A percentile compares a stretch with the other conserved stretches of the same genome.
These are phyloP conservation scores for Drosophila rubida DNA, from an alignment of 2,888 invertebrate genomes.

Conservation along the genomic window DNA sequence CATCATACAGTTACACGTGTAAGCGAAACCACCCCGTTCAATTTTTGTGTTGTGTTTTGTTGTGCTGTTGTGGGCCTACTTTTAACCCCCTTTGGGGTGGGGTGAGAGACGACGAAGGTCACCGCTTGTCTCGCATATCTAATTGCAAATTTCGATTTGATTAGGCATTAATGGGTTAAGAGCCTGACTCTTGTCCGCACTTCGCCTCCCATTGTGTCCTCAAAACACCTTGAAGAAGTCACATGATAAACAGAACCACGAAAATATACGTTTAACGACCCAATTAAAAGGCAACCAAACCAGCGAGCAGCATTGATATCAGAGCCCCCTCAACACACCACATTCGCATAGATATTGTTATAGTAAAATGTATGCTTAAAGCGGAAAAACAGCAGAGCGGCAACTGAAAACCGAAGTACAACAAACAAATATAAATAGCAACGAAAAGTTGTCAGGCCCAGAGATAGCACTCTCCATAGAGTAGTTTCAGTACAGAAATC, in stretches of 20 bases:
- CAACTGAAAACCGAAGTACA: slow-evolving; percentile 9
- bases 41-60: not conserved
- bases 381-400: slow-evolving; percentile 31
- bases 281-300: slow-evolving; percentile 71
- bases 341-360: slow-evolving; percentile 57
- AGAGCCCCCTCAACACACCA: slow-evolving; percentile 52
- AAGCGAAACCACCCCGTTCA: slow-evolving; percentile 37
- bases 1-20: slow-evolving; percentile 56
- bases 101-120: slow-evolving; percentile 33
- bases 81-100: slow-evolving; percentile 40
- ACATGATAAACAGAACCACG: slow-evolving; percentile 58
- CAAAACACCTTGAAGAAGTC: slow-evolving; percentile 69
- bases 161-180: slow-evolving; percentile 76
- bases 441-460: slow-evolving; percentile 45
- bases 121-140: slow-evolving; percentile 59
- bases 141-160: slow-evolving; percentile 69
- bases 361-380: slow-evolving; percentile 65
- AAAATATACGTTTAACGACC: slow-evolving; percentile 73
- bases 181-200: slow-evolving; percentile 54
- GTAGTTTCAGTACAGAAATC: slow-evolving; percentile 50
- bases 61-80: slow-evolving; percentile 8
- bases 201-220: slow-evolving; percentile 39
- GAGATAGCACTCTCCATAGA: slow-evolving; percentile 46
- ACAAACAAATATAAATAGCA: slow-evolving; percentile 35
- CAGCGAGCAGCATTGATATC: slow-evolving; percentile 61